Percentiles rank a stretch among this genome's conserved stretches.
Evolutionary conservation across 2,888 invertebrate genomes (phyloP).

Genomic region (Leucoptera coffeella): DNA sequence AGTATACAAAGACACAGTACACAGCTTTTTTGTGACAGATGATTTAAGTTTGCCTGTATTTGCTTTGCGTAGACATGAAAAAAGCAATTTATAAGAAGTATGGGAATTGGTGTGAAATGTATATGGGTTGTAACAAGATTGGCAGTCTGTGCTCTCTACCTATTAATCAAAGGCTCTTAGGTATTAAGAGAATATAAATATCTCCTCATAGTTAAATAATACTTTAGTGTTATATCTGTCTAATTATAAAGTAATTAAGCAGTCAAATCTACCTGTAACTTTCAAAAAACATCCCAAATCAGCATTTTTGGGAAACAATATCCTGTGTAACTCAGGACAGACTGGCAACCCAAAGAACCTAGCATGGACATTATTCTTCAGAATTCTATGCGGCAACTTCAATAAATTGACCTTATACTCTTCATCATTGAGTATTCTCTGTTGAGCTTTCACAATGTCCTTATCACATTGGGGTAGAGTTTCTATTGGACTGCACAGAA

Average conservation of each 20-base stretch:
- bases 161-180: too few relatives aligned
- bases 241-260: background rate
- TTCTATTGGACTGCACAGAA: conserved; percentile 58
- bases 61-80: too few relatives aligned
- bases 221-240: too few relatives aligned
- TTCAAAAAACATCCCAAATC: conserved; percentile 69
- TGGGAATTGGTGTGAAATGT: too few relatives aligned
- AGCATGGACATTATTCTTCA: conserved; percentile 63
- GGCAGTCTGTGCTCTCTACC: too few relatives aligned
- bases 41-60: too few relatives aligned
- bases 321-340: conserved; percentile 61
- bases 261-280: conserved; percentile 57
- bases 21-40: too few relatives aligned
- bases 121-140: too few relatives aligned
- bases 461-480: conserved; percentile 59
- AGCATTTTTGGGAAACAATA: conserved; percentile 61
- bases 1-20: too few relatives aligned
- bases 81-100: too few relatives aligned
- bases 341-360: conserved; percentile 62
- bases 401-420: conserved; percentile 19
- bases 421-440: conserved; percentile 36
- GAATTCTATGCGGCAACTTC: conserved; percentile 19
- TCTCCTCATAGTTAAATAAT: too few relatives aligned
- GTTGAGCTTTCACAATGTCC: conserved; percentile 56
- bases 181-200: too few relatives aligned